Conservation (phyloP, 2,888 invertebrate genomes). For the Biston betularia region DNA sequence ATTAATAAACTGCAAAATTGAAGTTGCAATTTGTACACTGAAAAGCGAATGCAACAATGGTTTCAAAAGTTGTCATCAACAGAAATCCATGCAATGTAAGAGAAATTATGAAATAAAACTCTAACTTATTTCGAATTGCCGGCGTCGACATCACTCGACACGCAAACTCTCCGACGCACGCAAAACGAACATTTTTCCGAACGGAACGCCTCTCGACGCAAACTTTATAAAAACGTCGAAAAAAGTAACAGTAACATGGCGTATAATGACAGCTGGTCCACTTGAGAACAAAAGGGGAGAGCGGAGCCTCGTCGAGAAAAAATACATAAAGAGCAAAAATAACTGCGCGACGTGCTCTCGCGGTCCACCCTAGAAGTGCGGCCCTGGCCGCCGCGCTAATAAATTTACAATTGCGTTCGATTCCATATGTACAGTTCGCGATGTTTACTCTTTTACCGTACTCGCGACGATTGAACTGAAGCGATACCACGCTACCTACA, state of each 20-base stretch:
- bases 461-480: constrained; percentile 61
- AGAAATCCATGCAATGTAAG: constrained; percentile 64
- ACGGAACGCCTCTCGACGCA: constrained; percentile 82
- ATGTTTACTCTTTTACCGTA: constrained; percentile 60
- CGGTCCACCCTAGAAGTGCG: constrained; percentile 54
- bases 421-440: constrained; percentile 64
- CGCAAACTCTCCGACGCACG: constrained; percentile 83
- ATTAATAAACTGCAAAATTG: too few relatives aligned
- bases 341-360: constrained; percentile 74
- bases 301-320: constrained; percentile 83
- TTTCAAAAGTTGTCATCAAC: constrained; percentile 45
- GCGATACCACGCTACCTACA: constrained; percentile 49
- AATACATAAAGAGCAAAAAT: constrained; percentile 84
- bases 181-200: constrained; percentile 86
- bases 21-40: neutral
- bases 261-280: constrained; percentile 87
- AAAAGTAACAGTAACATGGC: constrained; percentile 86
- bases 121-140: constrained; percentile 80
- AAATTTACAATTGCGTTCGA: constrained; percentile 84
- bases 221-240: constrained; percentile 85
- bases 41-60: constrained; percentile 38
- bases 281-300: constrained; percentile 87
- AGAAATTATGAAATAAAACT: constrained; percentile 68
- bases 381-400: constrained; percentile 64
- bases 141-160: constrained; percentile 78